Percentiles rank a stretch among this genome's conserved stretches.
Conservation (phyloP, 2,113 vertebrate species). For the Petrocephalus microphthalmus region DNA sequence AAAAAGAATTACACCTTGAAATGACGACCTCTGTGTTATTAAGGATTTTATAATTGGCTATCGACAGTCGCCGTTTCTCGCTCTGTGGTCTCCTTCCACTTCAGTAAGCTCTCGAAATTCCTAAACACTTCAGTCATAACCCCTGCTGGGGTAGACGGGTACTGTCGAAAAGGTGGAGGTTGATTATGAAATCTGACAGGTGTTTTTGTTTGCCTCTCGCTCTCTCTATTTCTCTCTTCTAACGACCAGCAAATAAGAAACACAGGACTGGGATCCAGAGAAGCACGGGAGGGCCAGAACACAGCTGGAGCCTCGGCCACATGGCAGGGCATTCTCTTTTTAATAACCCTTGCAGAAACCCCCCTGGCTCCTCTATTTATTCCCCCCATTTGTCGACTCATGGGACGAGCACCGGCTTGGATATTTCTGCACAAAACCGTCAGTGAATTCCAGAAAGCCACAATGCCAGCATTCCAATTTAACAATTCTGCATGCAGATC, state of each 20-base stretch:
- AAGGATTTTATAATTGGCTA: conserved; percentile 10
- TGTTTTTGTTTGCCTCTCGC: neutral
- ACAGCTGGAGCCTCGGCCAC: neutral
- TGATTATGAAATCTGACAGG: conserved; percentile 12
- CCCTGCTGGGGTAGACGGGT: neutral
- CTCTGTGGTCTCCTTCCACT: conserved; percentile 3
- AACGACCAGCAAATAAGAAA: neutral
- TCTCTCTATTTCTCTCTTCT: neutral
- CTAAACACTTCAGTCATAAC: conserved; percentile 9
- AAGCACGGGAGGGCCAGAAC: neutral
- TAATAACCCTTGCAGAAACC: neutral
- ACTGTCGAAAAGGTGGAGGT: neutral
- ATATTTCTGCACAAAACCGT: neutral
- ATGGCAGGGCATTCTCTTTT: neutral
- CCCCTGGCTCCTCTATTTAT: neutral
- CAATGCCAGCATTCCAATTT: neutral
- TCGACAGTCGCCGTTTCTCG: neutral
- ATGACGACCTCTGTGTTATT: neutral
- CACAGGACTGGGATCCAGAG: neutral
- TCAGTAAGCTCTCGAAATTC: conserved; percentile 6
- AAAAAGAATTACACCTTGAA: neutral
- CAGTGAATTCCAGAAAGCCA: neutral
- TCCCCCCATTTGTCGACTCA: neutral
- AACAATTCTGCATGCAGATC: neutral
- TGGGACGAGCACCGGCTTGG: neutral